A percentile compares a stretch with the other conserved stretches of the same genome.
Conservation (phyloP, 2,888 invertebrate species). For the Mythimna vitellina region DNA sequence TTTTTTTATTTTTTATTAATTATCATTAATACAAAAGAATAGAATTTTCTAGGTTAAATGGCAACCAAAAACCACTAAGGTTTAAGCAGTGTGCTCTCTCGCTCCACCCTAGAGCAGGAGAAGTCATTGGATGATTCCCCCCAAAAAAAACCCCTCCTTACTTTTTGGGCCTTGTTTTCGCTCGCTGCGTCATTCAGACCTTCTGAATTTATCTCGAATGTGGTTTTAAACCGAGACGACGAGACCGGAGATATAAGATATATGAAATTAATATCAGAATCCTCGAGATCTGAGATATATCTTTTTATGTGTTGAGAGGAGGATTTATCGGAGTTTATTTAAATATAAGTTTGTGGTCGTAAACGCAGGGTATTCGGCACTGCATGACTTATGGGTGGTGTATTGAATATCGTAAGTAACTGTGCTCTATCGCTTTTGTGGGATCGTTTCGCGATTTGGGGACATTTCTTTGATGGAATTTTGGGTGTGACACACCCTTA, state of each 20-base stretch:
- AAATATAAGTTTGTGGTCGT: slow-evolving; percentile 64
- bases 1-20: no score
- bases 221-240: slow-evolving; percentile 41
- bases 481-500: not conserved
- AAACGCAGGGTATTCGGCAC: slow-evolving; percentile 55
- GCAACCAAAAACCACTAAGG: no score
- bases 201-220: slow-evolving; percentile 5
- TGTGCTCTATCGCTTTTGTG: slow-evolving; percentile 26
- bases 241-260: slow-evolving; percentile 68
- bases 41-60: no score
- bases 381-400: slow-evolving; percentile 57
- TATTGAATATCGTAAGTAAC: slow-evolving; percentile 35
- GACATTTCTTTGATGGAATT: slow-evolving; percentile 11
- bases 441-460: slow-evolving; percentile 28
- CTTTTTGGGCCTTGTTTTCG: no score
- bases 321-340: slow-evolving; percentile 67
- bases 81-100: no score
- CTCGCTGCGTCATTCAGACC: not conserved
- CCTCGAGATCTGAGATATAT: slow-evolving; percentile 70
- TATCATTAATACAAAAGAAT: no score
- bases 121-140: no score
- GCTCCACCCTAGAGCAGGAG: no score
- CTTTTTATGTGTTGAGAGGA: slow-evolving; percentile 65
- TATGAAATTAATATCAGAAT: slow-evolving; percentile 74
- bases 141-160: no score